phyloP scores from a whole-genome alignment of 2,113 vertebrate species.

The Tetrax tetrax region DNA sequence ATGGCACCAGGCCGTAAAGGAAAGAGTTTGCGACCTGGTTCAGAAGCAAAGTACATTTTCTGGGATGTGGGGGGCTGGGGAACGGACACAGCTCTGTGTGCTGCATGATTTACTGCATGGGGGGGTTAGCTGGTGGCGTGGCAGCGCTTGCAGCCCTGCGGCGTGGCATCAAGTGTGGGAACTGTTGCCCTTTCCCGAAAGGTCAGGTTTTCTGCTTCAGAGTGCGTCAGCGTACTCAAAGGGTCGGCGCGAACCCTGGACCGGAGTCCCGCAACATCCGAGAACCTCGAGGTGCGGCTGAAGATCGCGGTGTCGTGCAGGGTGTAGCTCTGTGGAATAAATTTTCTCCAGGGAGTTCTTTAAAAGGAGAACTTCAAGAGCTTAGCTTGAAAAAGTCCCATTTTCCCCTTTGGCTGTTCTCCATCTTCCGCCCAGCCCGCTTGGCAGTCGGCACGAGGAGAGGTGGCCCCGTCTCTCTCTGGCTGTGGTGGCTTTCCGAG shows the following conservation, averaged over 20 bases:
- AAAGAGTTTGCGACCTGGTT: not conserved
- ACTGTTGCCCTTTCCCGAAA: not conserved
- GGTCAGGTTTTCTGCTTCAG: not conserved
- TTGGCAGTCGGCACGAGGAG: not conserved
- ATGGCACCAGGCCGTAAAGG: not conserved
- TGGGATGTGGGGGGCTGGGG: not conserved
- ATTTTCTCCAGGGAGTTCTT: not conserved
- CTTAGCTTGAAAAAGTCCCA: not conserved
- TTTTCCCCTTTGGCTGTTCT: not conserved
- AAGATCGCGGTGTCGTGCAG: not conserved
- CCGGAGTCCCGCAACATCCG: not conserved
- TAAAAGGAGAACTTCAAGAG: not conserved
- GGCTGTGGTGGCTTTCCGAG: accelerated
- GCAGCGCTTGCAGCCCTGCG: not conserved
- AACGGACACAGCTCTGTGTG: not conserved
- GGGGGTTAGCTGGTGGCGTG: not conserved
- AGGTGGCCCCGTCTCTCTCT: not conserved
- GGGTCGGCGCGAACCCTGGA: not conserved
- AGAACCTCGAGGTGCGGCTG: not conserved
- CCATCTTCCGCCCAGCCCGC: not conserved
- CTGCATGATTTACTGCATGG: not conserved
- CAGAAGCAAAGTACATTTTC: not conserved
- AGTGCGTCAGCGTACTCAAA: not conserved
- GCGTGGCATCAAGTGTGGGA: not conserved
- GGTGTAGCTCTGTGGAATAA: not conserved